phyloP scores from a whole-genome alignment of 2,797 vertebrate species.

The Myotis daubentonii region DNA sequence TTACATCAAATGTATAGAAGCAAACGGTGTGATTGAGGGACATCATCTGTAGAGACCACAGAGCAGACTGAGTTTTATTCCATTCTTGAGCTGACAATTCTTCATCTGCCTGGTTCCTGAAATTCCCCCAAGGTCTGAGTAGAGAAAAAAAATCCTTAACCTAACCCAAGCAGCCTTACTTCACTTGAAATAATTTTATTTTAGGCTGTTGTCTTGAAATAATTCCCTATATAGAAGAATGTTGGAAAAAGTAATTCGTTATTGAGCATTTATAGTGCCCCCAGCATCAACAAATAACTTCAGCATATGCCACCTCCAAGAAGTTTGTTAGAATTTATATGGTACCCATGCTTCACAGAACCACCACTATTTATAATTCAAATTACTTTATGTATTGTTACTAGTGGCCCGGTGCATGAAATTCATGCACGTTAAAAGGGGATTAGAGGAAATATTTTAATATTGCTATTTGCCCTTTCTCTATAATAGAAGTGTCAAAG shows the following conservation, averaged over 20 bases:
- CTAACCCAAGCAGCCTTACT: not conserved
- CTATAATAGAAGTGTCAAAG: too few relatives aligned
- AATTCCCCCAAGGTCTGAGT: not conserved
- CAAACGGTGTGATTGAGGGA: not conserved
- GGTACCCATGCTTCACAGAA: not conserved
- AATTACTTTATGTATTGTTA: not conserved
- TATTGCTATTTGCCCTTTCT: too few relatives aligned
- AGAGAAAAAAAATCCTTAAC: not conserved
- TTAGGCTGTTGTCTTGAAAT: conserved; percentile 20
- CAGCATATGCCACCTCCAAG: not conserved
- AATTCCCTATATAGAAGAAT: conserved; percentile 20
- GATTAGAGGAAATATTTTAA: too few relatives aligned
- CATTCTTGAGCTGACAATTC: not conserved
- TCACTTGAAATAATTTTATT: not conserved
- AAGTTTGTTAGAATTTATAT: not conserved
- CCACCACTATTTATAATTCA: not conserved
- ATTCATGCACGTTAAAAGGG: too few relatives aligned
- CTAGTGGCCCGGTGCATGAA: too few relatives aligned
- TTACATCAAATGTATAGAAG: not conserved
- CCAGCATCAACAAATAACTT: not conserved
- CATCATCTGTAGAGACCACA: not conserved
- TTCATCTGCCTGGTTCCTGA: not conserved
- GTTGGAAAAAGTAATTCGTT: not conserved
- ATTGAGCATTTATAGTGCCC: not conserved
- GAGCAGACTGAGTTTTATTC: not conserved